Evolutionary conservation across 2,113 vertebrate species (phyloP), one percentile per base, ranked within the genome.

Genomic region (Ceratotherium simum): DNA sequence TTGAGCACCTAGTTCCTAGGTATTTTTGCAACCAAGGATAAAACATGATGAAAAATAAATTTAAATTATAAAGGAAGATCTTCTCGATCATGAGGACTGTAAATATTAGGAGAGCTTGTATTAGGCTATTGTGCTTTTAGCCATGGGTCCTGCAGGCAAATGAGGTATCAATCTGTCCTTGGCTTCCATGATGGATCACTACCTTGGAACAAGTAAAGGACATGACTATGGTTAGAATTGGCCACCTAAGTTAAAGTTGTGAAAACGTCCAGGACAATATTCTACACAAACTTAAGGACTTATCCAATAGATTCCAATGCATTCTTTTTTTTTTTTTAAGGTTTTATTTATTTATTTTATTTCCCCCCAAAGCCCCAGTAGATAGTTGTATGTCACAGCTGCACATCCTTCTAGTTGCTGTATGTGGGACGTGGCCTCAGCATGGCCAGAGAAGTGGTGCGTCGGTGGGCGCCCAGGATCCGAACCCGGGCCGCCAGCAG

Each of bases 11-110:
- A 88, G 29, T 56, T 84, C 20, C 56, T n/a, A 46, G 29, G 31
- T 85, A 91, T 62, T 88, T 93, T 85, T 84, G 39, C 8, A 95
- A 62, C 12, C 62, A 46, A 90, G 42, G 8, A 91, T 81, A 90
- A 91, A 94, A 42, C 12, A 78, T 36, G 42, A 81, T 70, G 33
- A 90, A 64, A 73, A 91, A 87, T 33, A 85, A 27, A 8, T 92
- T 82, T 79, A 56, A 62, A 62, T 17, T 72, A 42, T 85, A 95
- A 85, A 46, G 17, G 10, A 82, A 60, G 20, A 90, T 23, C 67
- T 88, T 60, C 27, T 48, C 69, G 18, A 82, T 78, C 25, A n/a
- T 18, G 11, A 94, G 23, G 9, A 64, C 42, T 56, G 13, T 14
- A 20, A 87, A 62, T 21, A 17, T 6, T 20, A 67, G 36, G 29